Percentiles rank a stretch among this genome's conserved stretches.
phyloP scores from a whole-genome alignment of 2,888 invertebrate species.

The Shargacucullia verbasci region DNA sequence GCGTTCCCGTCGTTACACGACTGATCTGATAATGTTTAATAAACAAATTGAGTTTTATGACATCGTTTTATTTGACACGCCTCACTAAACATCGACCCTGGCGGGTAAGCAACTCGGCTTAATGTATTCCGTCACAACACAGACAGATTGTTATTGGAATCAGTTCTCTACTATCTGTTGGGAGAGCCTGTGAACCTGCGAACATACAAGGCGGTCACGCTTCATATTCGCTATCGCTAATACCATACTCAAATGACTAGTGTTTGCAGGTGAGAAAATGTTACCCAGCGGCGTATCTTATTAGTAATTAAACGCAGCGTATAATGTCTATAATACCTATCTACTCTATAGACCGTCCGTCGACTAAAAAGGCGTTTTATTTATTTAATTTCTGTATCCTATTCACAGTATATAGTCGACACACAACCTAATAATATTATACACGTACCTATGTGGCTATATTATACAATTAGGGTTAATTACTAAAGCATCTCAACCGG shows the following conservation, averaged over 20 bases:
- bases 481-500: background rate
- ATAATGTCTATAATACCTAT: no score
- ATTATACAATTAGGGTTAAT: background rate
- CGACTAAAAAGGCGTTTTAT: background rate
- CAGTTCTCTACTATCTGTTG: no score
- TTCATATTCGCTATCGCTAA: no score
- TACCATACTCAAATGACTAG: no score
- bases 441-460: background rate
- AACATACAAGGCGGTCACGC: no score
- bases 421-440: background rate
- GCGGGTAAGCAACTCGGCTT: background rate
- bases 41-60: conserved; percentile 68
- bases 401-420: background rate
- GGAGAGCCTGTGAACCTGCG: no score
- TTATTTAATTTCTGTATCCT: background rate
- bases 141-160: no score
- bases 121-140: no score
- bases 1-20: conserved; percentile 65
- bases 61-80: conserved; percentile 53
- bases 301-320: no score
- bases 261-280: no score
- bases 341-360: no score
- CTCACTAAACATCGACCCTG: background rate
- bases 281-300: no score
- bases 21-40: conserved; percentile 72